Base-by-base conservation (phyloP, 2,797 vertebrate species). In the Danio jaintianensis region DNA sequence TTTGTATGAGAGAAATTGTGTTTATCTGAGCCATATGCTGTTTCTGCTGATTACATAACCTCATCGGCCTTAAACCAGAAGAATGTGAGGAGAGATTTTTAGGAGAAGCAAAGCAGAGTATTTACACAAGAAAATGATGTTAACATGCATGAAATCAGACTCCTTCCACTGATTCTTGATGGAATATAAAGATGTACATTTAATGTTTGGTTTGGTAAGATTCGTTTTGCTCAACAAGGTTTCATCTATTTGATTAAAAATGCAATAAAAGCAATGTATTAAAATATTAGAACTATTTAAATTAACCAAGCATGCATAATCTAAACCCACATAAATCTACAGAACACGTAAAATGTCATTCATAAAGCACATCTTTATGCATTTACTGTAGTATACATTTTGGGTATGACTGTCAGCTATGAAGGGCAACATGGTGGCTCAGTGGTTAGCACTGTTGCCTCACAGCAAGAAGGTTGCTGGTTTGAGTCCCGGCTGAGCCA, bases 21-120 rank as follows among this genome's bases (percentile, higher is more conserved):
- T 90, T 91, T 87, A 90, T 88, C 85, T 71, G 67, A 87, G 59
- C 64, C 76, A 69, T 38, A 42, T 78, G 64, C 64, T 55, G 58
- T 58, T 16, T 58, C 15, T 7, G 16, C 58, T 56, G 62, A 67
- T 66, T 76, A 42, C 63, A 75, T 75, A 68, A 67, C 52, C 52
- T 6, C 11, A 11, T 22, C n/a, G 13, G 67, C 12, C 68, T 71
- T 15, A 50, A 47, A 15, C 48, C 20, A 4, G 22, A 43, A n/a
- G 61, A 55, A 66, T 55, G 61, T 53, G 58, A 62, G 58, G 45
- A 40, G 56, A 40, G 58, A 52, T 42, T 75, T 36, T 29, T 47
- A 75, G 58, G 45, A 75, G 72, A 76, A 76, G 55, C 59, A 40
- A 38, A 45, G 7, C 5, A 43, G 50, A 64, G 5, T 16, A 36